Percentiles rank a stretch among this genome's conserved stretches.
Evolutionary conservation across 1,140 invertebrate species (phyloP).

Genomic region (Pemphigus obesinymphae): DNA sequence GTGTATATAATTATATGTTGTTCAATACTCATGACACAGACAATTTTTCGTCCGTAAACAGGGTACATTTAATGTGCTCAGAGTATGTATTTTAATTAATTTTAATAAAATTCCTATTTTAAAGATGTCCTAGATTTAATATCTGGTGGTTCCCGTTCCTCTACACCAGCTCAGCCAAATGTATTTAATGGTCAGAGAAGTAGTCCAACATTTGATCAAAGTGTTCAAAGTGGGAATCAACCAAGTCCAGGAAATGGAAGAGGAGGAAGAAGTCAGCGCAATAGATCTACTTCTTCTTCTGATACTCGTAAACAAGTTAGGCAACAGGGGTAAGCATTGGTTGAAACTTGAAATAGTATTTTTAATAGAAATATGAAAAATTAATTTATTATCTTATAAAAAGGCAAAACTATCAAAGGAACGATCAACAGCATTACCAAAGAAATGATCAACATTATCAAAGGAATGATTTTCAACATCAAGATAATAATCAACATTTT

Average conservation of each 20-base stretch:
- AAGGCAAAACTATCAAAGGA: conserved; percentile 39
- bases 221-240: conserved; percentile 8
- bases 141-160: conserved; percentile 39
- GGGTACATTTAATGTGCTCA: no score
- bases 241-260: conserved; percentile 10
- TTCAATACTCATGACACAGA: no score
- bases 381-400: neutral
- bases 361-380: neutral
- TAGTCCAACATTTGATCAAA: conserved; percentile 34
- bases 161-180: conserved; percentile 40
- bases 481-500: conserved; percentile 15
- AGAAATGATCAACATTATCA: conserved; percentile 36
- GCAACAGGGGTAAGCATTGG: conserved; percentile 15
- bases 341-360: neutral
- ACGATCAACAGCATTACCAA: conserved; percentile 36
- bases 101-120: neutral
- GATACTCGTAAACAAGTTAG: conserved; percentile 36
- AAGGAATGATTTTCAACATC: conserved; percentile 38
- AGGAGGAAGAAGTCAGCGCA: conserved; percentile 22
- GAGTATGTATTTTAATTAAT: neutral
- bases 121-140: conserved; percentile 36
- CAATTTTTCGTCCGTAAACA: no score
- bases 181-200: conserved; percentile 25
- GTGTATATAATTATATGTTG: no score
- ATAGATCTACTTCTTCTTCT: conserved; percentile 20